Evolutionary conservation across 2,797 vertebrate species (phyloP).

Genomic region (Phalloptychus januarius): DNA sequence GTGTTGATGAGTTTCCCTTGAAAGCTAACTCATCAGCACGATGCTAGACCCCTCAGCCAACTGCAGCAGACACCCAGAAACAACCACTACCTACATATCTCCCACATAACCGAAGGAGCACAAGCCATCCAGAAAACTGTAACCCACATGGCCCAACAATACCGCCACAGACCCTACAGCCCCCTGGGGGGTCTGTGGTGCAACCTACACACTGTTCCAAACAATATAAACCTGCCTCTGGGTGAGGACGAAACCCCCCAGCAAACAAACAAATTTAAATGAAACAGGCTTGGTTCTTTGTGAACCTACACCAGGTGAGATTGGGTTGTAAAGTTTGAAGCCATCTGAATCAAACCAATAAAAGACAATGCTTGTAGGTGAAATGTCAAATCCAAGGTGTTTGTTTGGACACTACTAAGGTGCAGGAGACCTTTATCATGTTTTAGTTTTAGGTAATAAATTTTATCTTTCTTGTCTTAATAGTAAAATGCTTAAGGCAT

Average conservation of each 20-base stretch:
- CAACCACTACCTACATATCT: neutral
- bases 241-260: neutral
- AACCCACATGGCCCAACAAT: neutral
- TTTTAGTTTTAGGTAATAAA: constrained; percentile 26
- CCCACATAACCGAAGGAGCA: neutral
- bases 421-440: constrained; percentile 4
- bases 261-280: neutral
- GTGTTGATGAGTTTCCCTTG: neutral
- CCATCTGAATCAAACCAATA: neutral
- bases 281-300: neutral
- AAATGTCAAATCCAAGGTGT: neutral
- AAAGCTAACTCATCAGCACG: neutral
- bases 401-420: neutral
- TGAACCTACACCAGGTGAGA: neutral
- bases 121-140: neutral
- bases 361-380: neutral
- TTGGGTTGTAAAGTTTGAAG: neutral
- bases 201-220: neutral
- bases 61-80: neutral
- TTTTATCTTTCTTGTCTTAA: constrained; percentile 14
- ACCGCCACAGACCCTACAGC: neutral
- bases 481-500: constrained; percentile 41
- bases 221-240: neutral
- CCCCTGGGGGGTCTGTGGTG: neutral
- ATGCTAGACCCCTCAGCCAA: neutral